Conservation (phyloP, 2,797 vertebrate genomes). For the Setipinna tenuifilis region DNA sequence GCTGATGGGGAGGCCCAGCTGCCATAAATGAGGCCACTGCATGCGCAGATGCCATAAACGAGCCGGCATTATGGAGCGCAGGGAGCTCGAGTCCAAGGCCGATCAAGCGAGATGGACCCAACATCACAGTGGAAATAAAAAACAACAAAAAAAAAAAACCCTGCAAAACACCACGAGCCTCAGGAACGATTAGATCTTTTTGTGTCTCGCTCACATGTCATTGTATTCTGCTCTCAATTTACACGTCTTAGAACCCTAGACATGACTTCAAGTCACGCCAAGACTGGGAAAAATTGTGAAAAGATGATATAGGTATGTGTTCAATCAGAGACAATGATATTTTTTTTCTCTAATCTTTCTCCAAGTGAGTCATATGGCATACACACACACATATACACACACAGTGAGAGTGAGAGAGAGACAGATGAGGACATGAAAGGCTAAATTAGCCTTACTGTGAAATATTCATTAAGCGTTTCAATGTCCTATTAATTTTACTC, state of each 20-base stretch:
- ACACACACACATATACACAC: background rate
- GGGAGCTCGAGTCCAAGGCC: slow-evolving; percentile 65
- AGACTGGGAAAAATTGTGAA: background rate
- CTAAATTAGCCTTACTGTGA: slow-evolving; percentile 20
- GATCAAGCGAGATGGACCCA: slow-evolving; percentile 67
- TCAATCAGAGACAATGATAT: background rate
- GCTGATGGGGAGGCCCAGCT: slow-evolving; percentile 79
- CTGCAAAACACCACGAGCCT: slow-evolving; percentile 44
- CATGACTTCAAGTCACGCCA: background rate
- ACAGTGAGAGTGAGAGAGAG: background rate
- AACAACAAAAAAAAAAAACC: slow-evolving; percentile 25
- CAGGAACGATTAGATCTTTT: slow-evolving; percentile 43
- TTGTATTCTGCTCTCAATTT: background rate
- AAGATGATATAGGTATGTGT: background rate
- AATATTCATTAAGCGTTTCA: slow-evolving; percentile 30
- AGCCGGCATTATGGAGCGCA: slow-evolving; percentile 76
- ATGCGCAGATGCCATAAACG: slow-evolving; percentile 77
- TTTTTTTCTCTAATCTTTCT: background rate
- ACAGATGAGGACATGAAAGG: background rate
- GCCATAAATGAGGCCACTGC: slow-evolving; percentile 72
- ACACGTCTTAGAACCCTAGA: background rate
- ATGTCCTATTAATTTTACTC: slow-evolving; percentile 46
- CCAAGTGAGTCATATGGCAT: background rate
- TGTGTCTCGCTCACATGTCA: background rate
- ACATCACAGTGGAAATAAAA: slow-evolving; percentile 55